These are phyloP conservation scores for Sinelater perroti DNA, from an alignment of 2,888 invertebrate genomes.

Conservation along the genomic window DNA sequence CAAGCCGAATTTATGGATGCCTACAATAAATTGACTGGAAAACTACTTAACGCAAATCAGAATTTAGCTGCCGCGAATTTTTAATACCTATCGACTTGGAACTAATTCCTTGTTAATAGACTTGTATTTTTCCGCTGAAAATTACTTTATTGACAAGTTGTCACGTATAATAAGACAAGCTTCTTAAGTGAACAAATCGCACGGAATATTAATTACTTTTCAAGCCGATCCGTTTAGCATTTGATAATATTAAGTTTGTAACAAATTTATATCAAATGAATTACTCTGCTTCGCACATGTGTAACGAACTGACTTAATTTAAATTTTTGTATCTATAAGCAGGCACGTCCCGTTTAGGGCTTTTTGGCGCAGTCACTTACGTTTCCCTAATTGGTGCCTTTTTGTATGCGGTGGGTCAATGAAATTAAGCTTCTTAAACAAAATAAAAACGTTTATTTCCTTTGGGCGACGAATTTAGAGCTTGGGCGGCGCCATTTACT, in stretches of 20 bases:
- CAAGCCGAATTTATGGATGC: neutral
- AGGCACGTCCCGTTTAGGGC: too few relatives aligned
- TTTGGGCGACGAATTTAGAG: too few relatives aligned
- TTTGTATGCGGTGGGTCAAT: too few relatives aligned
- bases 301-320: too few relatives aligned
- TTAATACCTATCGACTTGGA: neutral
- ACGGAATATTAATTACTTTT: slow-evolving; percentile 15
- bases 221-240: slow-evolving; percentile 2
- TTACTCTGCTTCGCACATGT: too few relatives aligned
- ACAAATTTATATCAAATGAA: neutral
- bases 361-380: too few relatives aligned
- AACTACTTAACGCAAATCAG: neutral
- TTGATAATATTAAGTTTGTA: neutral
- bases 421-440: neutral
- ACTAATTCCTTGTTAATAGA: neutral
- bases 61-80: neutral
- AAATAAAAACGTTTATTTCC: too few relatives aligned
- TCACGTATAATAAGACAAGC: slow-evolving; percentile 9
- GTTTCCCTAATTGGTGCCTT: too few relatives aligned
- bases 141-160: slow-evolving; percentile 20
- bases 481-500: too few relatives aligned
- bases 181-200: slow-evolving; percentile 12
- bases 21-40: neutral
- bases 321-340: too few relatives aligned
- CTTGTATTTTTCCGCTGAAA: neutral